Percentiles rank a stretch among this genome's conserved stretches.
Conservation (phyloP, 2,888 invertebrate species). For the Aporophyla nigra region DNA sequence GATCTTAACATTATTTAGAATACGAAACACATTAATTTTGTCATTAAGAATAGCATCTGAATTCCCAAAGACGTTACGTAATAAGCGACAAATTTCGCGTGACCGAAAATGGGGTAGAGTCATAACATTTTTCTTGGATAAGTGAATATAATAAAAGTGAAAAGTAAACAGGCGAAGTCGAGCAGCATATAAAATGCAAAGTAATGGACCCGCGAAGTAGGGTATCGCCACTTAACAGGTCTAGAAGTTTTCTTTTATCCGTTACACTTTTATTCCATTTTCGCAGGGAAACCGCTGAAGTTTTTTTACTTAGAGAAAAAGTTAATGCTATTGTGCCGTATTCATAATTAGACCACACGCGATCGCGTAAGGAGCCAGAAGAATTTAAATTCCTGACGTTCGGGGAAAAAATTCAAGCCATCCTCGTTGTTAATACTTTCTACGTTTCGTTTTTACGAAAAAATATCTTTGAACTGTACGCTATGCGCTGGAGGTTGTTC, state of each 20-base stretch:
- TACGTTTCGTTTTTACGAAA: constrained; percentile 83
- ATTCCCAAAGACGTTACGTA: constrained; percentile 56
- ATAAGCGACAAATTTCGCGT: constrained; percentile 63
- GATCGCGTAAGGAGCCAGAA: constrained; percentile 84
- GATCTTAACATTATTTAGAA: constrained; percentile 32
- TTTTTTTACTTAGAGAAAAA: constrained; percentile 73
- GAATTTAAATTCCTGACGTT: constrained; percentile 88
- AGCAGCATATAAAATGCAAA: constrained; percentile 78
- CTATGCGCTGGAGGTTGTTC: constrained; percentile 84
- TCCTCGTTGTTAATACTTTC: constrained; percentile 84
- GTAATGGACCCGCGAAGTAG: constrained; percentile 77
- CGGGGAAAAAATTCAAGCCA: constrained; percentile 87
- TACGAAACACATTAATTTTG: constrained; percentile 49
- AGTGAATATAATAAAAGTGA: constrained; percentile 70
- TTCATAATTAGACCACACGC: constrained; percentile 90
- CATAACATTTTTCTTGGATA: constrained; percentile 68
- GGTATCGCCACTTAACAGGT: constrained; percentile 80
- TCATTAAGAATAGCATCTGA: constrained; percentile 47
- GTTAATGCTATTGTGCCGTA: constrained; percentile 78
- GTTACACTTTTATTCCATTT: constrained; percentile 80
- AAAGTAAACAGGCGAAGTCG: constrained; percentile 74
- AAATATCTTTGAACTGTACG: constrained; percentile 85
- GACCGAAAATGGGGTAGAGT: constrained; percentile 66
- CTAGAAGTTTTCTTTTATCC: constrained; percentile 80
- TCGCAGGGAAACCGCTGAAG: constrained; percentile 76